Evolutionary conservation across 2,797 vertebrate species (phyloP).

Genomic region (Megaceryle alcyon): DNA sequence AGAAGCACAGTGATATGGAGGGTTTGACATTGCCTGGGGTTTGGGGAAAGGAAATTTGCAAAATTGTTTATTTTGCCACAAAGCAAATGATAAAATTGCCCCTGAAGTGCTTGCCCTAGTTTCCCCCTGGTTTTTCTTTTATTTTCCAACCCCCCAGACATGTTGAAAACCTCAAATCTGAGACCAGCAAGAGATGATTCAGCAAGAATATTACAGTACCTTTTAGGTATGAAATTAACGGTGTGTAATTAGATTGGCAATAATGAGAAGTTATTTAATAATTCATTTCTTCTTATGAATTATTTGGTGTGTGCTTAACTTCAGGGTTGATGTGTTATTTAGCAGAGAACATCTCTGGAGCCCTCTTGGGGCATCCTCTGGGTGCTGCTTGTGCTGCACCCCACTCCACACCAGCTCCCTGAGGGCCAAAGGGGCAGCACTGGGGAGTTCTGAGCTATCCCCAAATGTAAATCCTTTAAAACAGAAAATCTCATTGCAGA

Average conservation of each 20-base stretch:
- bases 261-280: constrained; percentile 21
- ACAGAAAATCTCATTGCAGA: neutral
- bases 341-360: neutral
- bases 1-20: neutral
- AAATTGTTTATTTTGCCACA: neutral
- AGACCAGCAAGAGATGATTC: neutral
- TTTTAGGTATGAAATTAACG: neutral
- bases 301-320: neutral
- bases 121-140: neutral
- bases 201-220: neutral
- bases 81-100: neutral
- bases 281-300: constrained; percentile 7
- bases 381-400: fast-evolving
- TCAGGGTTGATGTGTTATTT: neutral
- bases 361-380: fast-evolving
- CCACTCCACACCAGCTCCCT: fast-evolving
- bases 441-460: neutral
- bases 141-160: neutral
- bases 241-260: constrained; percentile 13
- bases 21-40: fast-evolving
- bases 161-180: neutral
- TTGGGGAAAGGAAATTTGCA: neutral
- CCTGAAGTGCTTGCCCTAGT: neutral
- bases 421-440: neutral
- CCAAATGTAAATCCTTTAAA: neutral